A percentile compares a stretch with the other conserved stretches of the same genome.
phyloP scores from a whole-genome alignment of 2,113 vertebrate genomes.

The Salvelinus namaycush region DNA sequence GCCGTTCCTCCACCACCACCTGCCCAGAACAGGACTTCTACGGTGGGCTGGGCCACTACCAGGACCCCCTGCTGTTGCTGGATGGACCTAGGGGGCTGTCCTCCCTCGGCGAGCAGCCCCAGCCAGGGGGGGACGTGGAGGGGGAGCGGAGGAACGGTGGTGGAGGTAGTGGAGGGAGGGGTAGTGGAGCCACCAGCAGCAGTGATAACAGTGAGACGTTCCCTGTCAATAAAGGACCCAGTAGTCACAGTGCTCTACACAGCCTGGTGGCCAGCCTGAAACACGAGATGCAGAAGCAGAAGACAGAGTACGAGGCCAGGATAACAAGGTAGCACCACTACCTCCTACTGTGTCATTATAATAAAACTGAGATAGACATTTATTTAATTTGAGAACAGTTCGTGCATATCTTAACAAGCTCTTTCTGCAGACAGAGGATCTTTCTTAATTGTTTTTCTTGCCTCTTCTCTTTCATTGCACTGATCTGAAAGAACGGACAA shows the following conservation, averaged over 20 bases:
- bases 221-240: conserved; percentile 68
- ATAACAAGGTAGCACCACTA: conserved; percentile 84
- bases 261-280: conserved; percentile 94
- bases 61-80: conserved; percentile 78
- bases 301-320: conserved; percentile 89
- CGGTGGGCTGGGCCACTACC: conserved; percentile 70
- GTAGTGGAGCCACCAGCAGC: conserved; percentile 85
- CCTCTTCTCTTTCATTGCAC: too few species aligned
- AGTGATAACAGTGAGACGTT: conserved; percentile 87
- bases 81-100: conserved; percentile 66
- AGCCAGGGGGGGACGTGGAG: conserved; percentile 71
- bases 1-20: conserved; percentile 94
- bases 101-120: conserved; percentile 68
- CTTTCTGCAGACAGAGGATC: too few species aligned
- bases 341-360: neutral
- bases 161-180: conserved; percentile 64
- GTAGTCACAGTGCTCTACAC: conserved; percentile 91
- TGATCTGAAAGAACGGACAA: too few species aligned
- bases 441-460: too few species aligned
- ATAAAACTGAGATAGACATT: too few species aligned
- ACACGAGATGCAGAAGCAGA: conserved; percentile 96
- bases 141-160: conserved; percentile 76
- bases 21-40: conserved; percentile 95
- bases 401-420: too few species aligned
- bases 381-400: too few species aligned